These are phyloP conservation scores for Agriopis leucophaearia DNA, from an alignment of 2,888 invertebrate species.

Conservation along the genomic window DNA sequence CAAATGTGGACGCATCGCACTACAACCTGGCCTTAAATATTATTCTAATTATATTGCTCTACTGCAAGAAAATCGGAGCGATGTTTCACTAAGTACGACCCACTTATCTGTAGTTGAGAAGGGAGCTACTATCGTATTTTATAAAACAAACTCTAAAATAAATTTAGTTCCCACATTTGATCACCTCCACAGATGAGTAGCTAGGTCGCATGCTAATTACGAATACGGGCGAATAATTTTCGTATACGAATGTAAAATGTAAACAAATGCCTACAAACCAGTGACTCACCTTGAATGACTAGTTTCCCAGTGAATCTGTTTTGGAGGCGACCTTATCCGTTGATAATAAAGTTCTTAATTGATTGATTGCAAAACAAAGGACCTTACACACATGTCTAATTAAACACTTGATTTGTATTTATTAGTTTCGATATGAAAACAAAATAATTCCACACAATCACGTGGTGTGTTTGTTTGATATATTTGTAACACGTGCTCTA, in stretches of 20 bases:
- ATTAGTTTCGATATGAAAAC: constrained; percentile 27
- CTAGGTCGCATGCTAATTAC: background rate
- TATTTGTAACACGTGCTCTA: constrained; percentile 23
- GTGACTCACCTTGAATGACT: constrained; percentile 41
- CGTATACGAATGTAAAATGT: constrained; percentile 32
- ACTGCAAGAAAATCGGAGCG: background rate
- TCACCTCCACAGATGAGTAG: background rate
- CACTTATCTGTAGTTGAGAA: background rate
- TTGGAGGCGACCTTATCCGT: constrained; percentile 26
- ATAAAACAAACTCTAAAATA: background rate
- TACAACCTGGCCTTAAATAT: too few species aligned
- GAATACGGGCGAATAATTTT: constrained; percentile 12
- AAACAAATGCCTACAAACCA: constrained; percentile 34
- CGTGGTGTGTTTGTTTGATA: constrained; percentile 18
- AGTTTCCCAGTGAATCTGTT: constrained; percentile 19
- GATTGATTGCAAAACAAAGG: constrained; percentile 14
- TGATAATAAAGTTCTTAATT: constrained; percentile 29
- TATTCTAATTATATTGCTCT: too few species aligned
- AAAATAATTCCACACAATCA: constrained; percentile 35
- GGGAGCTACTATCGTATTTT: background rate
- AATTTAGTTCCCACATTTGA: background rate
- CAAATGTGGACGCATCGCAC: too few species aligned
- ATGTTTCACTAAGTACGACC: background rate
- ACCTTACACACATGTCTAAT: constrained; percentile 11
- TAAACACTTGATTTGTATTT: constrained; percentile 15